phyloP scores from a whole-genome alignment of 2,797 vertebrate species.

The Argyrosomus regius region DNA sequence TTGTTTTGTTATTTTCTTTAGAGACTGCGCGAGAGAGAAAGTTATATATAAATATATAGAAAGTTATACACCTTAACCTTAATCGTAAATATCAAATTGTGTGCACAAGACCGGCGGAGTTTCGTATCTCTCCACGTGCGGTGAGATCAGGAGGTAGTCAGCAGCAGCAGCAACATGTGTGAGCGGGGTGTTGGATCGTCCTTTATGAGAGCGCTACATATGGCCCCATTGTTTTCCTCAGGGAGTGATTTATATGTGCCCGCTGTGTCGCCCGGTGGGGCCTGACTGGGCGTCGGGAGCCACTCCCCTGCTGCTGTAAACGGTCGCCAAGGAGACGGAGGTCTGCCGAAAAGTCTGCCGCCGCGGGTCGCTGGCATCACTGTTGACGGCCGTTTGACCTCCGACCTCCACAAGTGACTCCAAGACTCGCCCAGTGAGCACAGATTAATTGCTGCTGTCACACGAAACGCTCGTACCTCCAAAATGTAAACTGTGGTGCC shows the following conservation, averaged over 20 bases:
- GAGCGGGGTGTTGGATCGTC: not conserved
- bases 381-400: conserved; percentile 70
- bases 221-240: conserved; percentile 70
- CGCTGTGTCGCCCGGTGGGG: conserved; percentile 25
- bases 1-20: too few species aligned
- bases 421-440: conserved; percentile 19
- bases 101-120: not conserved
- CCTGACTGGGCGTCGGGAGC: conserved; percentile 76
- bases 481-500: not conserved
- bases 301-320: conserved; percentile 84
- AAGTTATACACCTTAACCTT: too few species aligned
- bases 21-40: too few species aligned
- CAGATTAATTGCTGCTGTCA: conserved; percentile 62
- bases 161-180: too few species aligned
- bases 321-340: conserved; percentile 56
- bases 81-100: too few species aligned
- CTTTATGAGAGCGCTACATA: conserved; percentile 33
- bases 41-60: too few species aligned
- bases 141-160: not conserved
- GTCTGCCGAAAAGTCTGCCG: conserved; percentile 68
- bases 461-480: not conserved
- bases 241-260: conserved; percentile 77
- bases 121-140: not conserved
- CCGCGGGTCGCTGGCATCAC: conserved; percentile 25
- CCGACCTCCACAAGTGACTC: conserved; percentile 54